Evolutionary conservation across 2,797 vertebrate genomes (phyloP).

Genomic region (Jordanella pulchra): DNA sequence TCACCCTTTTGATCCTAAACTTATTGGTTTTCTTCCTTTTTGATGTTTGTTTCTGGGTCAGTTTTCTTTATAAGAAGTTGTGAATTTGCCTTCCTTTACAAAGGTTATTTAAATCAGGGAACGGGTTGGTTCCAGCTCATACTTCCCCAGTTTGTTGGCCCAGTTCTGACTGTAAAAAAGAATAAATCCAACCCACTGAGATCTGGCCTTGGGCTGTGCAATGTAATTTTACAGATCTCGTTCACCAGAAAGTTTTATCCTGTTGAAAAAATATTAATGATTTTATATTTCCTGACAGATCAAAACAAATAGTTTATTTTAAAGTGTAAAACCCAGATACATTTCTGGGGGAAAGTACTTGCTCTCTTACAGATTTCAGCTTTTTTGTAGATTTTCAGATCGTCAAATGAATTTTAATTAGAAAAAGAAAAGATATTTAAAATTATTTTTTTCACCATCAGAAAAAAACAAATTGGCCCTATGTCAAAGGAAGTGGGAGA

Average conservation of each 20-base stretch:
- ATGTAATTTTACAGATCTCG: constrained; percentile 65
- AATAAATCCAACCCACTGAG: constrained; percentile 27
- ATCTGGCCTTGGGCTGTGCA: constrained; percentile 61
- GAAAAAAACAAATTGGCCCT: neutral
- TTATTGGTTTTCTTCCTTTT: constrained; percentile 41
- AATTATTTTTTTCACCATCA: neutral
- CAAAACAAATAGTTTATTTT: neutral
- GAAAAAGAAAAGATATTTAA: neutral
- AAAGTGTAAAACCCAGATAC: neutral
- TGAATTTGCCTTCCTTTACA: constrained; percentile 77
- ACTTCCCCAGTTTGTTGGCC: constrained; percentile 54
- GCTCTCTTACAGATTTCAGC: too few relatives aligned
- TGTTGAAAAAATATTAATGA: neutral
- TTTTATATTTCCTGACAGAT: neutral
- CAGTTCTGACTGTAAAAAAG: constrained; percentile 56
- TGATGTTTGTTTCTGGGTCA: constrained; percentile 60
- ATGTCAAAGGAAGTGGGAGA: neutral
- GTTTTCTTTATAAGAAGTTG: constrained; percentile 82
- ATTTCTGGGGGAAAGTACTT: neutral
- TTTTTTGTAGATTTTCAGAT: neutral
- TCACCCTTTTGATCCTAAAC: constrained; percentile 10
- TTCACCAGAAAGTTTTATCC: constrained; percentile 11
- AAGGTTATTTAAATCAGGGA: constrained; percentile 79
- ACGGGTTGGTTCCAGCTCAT: constrained; percentile 76
- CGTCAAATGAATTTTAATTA: neutral